Base-by-base conservation (phyloP, 2,113 vertebrate species). In the Callionymus lyra region DNA sequence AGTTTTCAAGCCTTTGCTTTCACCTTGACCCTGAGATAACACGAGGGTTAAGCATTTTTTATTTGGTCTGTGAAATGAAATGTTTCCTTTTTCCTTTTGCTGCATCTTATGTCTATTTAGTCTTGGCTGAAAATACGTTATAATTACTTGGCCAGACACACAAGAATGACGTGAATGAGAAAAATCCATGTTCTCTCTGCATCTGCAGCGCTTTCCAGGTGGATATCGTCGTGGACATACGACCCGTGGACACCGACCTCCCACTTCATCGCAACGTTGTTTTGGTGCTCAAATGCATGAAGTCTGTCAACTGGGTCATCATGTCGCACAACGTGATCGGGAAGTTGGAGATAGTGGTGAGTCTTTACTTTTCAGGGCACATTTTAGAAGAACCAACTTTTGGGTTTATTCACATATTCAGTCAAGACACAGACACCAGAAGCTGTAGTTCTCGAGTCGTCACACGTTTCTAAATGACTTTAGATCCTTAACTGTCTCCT, bases 251-350 rank as follows among this genome's bases (percentile, higher is more conserved):
- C 21, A 84, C 82, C 14, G 82, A 84, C 8, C 19, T 53, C 27
- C 83, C 59, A 6, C 78, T 97, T 65, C 67, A 83, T 46, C 89
- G 84, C 39, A 79, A 91, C 41, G 52, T 96, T 0, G 63, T 88
- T 21, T 78, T 98, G 70, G 77, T 98, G 69, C 89, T 98, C 59
- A 95, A 91, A 75, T 95, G 93, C 37, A 70, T 82, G 47, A 93
- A 91, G 73, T 83, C 88, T 13, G 93, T 98, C 81, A 95, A 98
- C 65, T 98, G 95, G 95, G 93, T 98, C 69, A 84, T 97, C 83
- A 89, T 89, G 70, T 82, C 85, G 1, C 89, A 90, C 32, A 83
- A 79, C 31, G 61, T 98, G 46, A 77, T 72, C 0, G 93, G 94
- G 65, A 91, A 71, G 40, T 82, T 97, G 79, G 73, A 88, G 57